Base-by-base conservation (phyloP, 2,113 vertebrate genomes). In the Dromiciops gliroides region DNA sequence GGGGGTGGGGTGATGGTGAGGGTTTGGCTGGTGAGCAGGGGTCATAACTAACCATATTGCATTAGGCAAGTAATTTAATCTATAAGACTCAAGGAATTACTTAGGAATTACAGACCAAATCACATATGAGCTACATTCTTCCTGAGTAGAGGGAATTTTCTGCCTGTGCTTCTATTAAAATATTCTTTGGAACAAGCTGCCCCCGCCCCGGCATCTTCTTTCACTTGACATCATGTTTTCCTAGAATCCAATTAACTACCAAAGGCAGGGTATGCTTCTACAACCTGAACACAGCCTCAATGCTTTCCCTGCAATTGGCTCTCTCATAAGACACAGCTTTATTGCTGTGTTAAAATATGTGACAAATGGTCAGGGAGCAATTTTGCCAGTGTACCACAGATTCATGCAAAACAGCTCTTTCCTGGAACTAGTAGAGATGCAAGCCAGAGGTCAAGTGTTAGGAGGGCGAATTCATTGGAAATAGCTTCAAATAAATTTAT, bases 401-500 rank as follows among this genome's bases (percentile, higher is more conserved):
- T 49, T 48, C 37, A 23, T 90, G 22, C 49, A 47, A 53, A 50
- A 47, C 12, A 94, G 47, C 37, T 0, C 83, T 51, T 96, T 95
- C 56, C 60, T 90, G 48, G 92, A 97, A 95, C 0, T 7, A 94
- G 83, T 47, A 93, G 91, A 94, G 23, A 90, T 90, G 92, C 26
- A 96, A 90, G 8, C 0, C 96, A 49, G 22, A n/a, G 95, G 95
- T 96, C 37, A 89, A 95, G 26, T 94, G 75, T 93, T 96, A 96
- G 94, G 49, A 26, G 75, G 67, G 89, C 14, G n/a, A 10, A 4
- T 28, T 23, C 28, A 22, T 49, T 93, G 14, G 3, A 51, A 97
- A 93, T 50, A 95, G 14, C 26, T 93, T 95, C 93, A 83, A 51
- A 37, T 60, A 97, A 98, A 93, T 97, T 94, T 96, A 94, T 89